Conservation (phyloP, 1,140 invertebrate genomes). For the Macrotrachela quadricornifera region DNA sequence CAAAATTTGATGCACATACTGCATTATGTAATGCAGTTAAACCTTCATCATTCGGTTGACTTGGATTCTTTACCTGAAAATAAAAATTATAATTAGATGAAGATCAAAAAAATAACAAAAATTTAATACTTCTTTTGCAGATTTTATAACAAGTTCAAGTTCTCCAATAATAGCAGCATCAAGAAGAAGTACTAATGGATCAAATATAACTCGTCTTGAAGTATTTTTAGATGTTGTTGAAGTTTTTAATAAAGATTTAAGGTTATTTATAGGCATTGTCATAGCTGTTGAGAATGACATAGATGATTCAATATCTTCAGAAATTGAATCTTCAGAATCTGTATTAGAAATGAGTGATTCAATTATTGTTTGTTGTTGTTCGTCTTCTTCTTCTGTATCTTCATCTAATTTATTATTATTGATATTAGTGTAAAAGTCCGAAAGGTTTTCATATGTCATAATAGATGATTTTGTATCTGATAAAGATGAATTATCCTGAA, state of each 20-base stretch:
- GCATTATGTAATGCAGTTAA: constrained; percentile 97
- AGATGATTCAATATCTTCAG: background rate
- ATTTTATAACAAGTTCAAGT: constrained; percentile 80
- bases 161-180: constrained; percentile 95
- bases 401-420: too few relatives aligned
- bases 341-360: too few relatives aligned
- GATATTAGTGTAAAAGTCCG: too few relatives aligned
- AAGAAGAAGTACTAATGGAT: constrained; percentile 75
- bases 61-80: constrained; percentile 35
- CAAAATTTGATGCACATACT: constrained; percentile 66
- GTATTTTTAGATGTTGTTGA: background rate
- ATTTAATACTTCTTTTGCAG: constrained; percentile 18
- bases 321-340: too few relatives aligned
- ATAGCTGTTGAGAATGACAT: constrained; percentile 12
- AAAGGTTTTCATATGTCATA: too few relatives aligned
- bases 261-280: constrained; percentile 9
- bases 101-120: background rate
- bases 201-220: constrained; percentile 57
- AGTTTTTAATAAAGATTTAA: background rate
- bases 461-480: too few relatives aligned
- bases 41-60: constrained; percentile 81
- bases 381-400: too few relatives aligned
- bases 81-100: background rate
- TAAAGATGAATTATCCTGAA: too few relatives aligned
- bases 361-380: too few relatives aligned